Conservation (phyloP, 2,888 invertebrate genomes). For the Stenodera caucasica region DNA sequence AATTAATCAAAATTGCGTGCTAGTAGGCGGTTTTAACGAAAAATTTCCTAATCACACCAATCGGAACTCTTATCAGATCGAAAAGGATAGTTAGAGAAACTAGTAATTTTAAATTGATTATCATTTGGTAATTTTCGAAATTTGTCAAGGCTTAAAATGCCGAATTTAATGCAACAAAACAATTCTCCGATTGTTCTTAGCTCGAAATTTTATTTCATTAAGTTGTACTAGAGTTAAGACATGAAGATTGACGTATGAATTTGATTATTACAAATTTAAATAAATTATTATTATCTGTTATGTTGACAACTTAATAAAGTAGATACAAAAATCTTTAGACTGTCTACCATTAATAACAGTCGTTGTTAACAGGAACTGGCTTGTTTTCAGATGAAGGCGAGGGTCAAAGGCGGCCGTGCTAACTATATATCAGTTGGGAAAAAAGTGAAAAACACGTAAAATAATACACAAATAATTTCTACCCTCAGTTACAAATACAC, state of each 20-base stretch:
- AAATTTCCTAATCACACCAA: conserved; percentile 13
- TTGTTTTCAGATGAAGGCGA: conserved; percentile 19
- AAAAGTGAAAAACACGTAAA: conserved; percentile 10
- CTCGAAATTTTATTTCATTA: too few species aligned
- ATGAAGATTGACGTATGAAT: neutral
- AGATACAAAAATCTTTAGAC: conserved; percentile 32
- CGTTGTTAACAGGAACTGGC: conserved; percentile 16
- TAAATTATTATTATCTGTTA: conserved; percentile 31
- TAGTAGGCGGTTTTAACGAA: conserved; percentile 15
- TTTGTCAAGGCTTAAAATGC: too few species aligned
- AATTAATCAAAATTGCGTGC: conserved; percentile 18
- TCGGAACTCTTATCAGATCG: conserved; percentile 5
- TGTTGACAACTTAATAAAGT: conserved; percentile 34
- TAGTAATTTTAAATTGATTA: neutral
- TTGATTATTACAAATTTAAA: conserved; percentile 12
- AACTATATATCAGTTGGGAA: conserved; percentile 17
- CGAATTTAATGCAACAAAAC: too few species aligned
- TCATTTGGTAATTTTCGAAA: too few species aligned
- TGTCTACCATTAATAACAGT: conserved; percentile 29
- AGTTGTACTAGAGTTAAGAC: too few species aligned
- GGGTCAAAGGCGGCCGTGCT: conserved; percentile 19
- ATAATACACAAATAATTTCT: neutral
- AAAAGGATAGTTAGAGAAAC: neutral
- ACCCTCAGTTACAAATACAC: neutral
- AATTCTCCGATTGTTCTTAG: too few species aligned